Evolutionary conservation across 2,797 vertebrate genomes (phyloP), one percentile per base, ranked within the genome.

Genomic region (Mus minutoides): DNA sequence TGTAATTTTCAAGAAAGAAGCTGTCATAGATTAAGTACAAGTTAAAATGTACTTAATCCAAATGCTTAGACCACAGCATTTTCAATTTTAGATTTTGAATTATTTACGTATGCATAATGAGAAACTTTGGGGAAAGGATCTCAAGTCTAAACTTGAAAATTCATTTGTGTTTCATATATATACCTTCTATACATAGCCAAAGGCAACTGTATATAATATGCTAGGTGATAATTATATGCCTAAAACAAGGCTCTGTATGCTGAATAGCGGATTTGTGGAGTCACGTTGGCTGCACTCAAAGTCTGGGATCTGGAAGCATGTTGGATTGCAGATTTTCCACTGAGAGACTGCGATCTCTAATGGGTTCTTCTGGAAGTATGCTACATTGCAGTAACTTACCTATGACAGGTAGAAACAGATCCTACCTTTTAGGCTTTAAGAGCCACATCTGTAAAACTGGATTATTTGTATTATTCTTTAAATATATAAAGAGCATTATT

Each of bases 301-400:
- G 40, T 75, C 58, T 80, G 24, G 31, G 64, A 77, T 56, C 90
- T 77, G 76, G 79, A 54, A 49, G 16, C 16, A 69, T 69, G 73
- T 37, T 75, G 14, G 26, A 91, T 56, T 90, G 54, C 17, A 58
- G 79, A 37, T 56, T 78, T 86, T 71, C 10, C 21, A 14, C 29
- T 88, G 40, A 80, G 24, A 82, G 43, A 87, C 26, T 29, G 37
- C 31, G 21, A 80, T 52, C 64, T 87, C 6, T 5, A 91, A 93
- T 22, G 37, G 88, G 31, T 49, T 92, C 95, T 93, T 77, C 90
- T 90, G 6, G 91, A 94, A 94, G 21, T 75, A 90, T 62, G 14
- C 31, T 87, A 75, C 11, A 88, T 46, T 3, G 24, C 19, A 89
- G 77, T 49, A 88, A 60, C 52, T 69, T 94, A 90, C 80, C 58